Conservation (phyloP, 2,888 invertebrate species). For the Latheticus oryzae region DNA sequence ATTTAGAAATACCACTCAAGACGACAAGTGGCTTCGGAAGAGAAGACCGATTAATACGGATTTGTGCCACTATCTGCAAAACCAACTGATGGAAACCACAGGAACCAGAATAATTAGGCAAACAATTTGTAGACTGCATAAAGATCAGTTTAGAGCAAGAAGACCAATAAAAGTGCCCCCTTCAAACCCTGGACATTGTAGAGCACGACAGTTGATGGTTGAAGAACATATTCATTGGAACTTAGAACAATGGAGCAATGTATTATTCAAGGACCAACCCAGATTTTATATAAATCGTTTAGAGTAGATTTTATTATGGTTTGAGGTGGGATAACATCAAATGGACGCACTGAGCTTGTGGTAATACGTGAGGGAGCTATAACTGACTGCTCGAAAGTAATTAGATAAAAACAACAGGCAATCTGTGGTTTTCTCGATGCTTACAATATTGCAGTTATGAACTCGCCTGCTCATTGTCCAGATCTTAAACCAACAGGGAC, state of each 20-base stretch:
- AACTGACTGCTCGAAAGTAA: neutral
- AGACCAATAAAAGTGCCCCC: conserved; percentile 5
- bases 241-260: conserved; percentile 34
- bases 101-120: conserved; percentile 25
- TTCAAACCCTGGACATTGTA: neutral
- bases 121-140: conserved; percentile 25
- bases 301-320: neutral
- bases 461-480: neutral
- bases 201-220: conserved; percentile 27
- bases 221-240: conserved; percentile 27
- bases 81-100: conserved; percentile 25
- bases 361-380: neutral
- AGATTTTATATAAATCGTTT: conserved; percentile 26
- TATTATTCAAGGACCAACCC: conserved; percentile 35
- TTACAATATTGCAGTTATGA: neutral
- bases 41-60: conserved; percentile 13
- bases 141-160: conserved; percentile 30
- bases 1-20: conserved; percentile 1
- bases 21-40: neutral
- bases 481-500: neutral
- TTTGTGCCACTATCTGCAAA: conserved; percentile 13
- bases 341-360: neutral
- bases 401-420: neutral
- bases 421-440: neutral
- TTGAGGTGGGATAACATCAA: neutral